Percentiles rank a stretch among this genome's conserved stretches.
These are phyloP conservation scores for Coecobrya sp. DNA, from an alignment of 2,888 invertebrate genomes.

Conservation along the genomic window DNA sequence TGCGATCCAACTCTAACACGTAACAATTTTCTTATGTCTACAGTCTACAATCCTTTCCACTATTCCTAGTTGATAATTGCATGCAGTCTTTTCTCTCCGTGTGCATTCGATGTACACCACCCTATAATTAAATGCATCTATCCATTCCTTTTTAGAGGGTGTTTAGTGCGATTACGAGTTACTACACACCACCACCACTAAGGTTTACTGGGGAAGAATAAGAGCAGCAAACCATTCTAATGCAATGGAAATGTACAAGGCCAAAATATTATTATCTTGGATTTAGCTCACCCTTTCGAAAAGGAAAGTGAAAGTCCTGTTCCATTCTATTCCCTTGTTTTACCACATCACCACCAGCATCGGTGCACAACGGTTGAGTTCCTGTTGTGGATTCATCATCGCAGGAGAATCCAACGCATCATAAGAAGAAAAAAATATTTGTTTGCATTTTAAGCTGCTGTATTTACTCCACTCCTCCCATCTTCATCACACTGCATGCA, in stretches of 20 bases:
- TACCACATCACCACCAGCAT: neutral
- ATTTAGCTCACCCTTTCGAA: neutral
- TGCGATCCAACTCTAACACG: neutral
- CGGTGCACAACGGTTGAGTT: neutral
- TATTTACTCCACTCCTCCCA: neutral
- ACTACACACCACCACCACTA: neutral
- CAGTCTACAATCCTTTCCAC: neutral
- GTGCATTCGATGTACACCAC: neutral
- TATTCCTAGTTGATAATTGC: neutral
- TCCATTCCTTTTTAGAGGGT: slow-evolving; percentile 20
- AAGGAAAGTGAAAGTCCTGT: neutral
- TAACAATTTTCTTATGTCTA: neutral
- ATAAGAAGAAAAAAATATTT: neutral
- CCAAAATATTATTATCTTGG: neutral
- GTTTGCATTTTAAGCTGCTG: slow-evolving; percentile 44
- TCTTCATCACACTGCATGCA: slow-evolving; percentile 38
- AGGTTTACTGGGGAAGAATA: neutral
- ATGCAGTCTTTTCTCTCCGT: neutral
- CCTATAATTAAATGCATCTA: slow-evolving; percentile 34
- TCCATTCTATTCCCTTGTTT: slow-evolving; percentile 2
- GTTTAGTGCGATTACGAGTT: neutral
- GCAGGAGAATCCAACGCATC: neutral
- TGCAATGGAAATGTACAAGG: too few relatives aligned
- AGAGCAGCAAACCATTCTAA: neutral
- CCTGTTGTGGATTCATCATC: neutral